Evolutionary conservation across 2,113 vertebrate species (phyloP).

Genomic region (Mesembrinibis cayennensis): DNA sequence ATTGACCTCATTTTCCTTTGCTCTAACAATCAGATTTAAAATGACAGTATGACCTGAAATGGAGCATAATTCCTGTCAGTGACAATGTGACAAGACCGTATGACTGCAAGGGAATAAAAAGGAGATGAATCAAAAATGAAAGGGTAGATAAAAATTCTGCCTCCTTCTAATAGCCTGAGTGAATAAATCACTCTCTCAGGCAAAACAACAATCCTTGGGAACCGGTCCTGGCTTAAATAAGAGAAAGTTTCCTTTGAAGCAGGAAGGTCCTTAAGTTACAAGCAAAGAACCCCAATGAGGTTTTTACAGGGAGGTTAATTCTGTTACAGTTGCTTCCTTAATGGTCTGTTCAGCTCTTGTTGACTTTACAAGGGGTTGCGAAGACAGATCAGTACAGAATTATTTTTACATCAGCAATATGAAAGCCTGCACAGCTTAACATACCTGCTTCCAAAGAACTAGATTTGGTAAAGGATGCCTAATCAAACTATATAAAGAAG

Average conservation of each 20-base stretch:
- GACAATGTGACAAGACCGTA: fast-evolving
- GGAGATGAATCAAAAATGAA: not conserved
- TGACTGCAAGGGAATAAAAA: not conserved
- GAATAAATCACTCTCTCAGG: not conserved
- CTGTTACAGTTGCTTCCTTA: not conserved
- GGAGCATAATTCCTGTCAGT: not conserved
- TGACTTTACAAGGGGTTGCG: not conserved
- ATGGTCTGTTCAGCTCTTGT: not conserved
- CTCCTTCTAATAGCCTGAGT: not conserved
- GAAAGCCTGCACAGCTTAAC: not conserved
- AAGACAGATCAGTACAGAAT: not conserved
- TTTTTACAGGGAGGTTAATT: not conserved
- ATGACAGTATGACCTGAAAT: not conserved
- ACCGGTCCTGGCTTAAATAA: not conserved
- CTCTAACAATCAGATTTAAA: slow-evolving; percentile 2
- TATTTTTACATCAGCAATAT: not conserved
- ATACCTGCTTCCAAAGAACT: not conserved
- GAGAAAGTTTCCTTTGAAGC: not conserved
- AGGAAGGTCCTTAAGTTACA: not conserved
- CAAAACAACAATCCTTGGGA: not conserved
- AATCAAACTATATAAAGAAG: not conserved
- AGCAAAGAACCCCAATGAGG: not conserved
- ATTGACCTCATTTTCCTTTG: not conserved
- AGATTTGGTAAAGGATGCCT: not conserved
- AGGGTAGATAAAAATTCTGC: not conserved